A percentile compares a stretch with the other conserved stretches of the same genome.
Conservation (phyloP, 2,888 invertebrate species). For the Drosophila monieri region DNA sequence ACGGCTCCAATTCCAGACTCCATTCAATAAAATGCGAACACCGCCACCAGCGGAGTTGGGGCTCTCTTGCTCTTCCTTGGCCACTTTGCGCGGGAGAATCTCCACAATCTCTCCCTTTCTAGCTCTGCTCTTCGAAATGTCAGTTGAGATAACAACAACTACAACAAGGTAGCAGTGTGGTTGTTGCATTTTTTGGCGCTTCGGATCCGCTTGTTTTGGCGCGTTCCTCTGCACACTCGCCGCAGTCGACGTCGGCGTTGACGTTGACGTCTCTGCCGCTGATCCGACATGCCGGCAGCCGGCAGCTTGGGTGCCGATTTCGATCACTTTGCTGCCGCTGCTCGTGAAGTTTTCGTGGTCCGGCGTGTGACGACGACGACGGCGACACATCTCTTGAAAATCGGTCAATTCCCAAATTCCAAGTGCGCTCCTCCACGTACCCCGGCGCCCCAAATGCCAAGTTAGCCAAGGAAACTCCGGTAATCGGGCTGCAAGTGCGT, state of each 20-base stretch:
- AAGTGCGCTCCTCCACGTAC: background rate
- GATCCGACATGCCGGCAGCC: conserved; percentile 19
- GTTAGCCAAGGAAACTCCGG: conserved; percentile 23
- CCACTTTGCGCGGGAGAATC: conserved; percentile 41
- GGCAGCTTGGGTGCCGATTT: conserved; percentile 16
- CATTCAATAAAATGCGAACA: conserved; percentile 47
- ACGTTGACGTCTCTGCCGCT: conserved; percentile 1
- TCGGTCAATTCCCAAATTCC: conserved; percentile 34
- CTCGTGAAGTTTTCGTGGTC: conserved; percentile 65
- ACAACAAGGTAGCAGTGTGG: conserved; percentile 44
- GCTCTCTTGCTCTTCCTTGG: conserved; percentile 18
- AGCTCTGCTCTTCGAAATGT: conserved; percentile 51
- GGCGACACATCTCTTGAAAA: conserved; percentile 40
- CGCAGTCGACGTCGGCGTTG: conserved; percentile 10
- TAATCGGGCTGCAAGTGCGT: conserved; percentile 34
- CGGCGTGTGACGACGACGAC: conserved; percentile 64
- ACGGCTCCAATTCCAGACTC: conserved; percentile 43
- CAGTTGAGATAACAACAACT: conserved; percentile 57
- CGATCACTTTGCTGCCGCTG: conserved; percentile 69
- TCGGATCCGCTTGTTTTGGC: conserved; percentile 55
- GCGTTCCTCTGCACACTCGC: conserved; percentile 57
- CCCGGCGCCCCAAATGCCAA: conserved; percentile 1
- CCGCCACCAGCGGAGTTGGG: conserved; percentile 38
- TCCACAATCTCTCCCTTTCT: conserved; percentile 13
- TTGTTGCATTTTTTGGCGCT: conserved; percentile 69